Conservation (phyloP, 2,113 vertebrate species). For the Sinocyclocheilus maitianheensis region DNA sequence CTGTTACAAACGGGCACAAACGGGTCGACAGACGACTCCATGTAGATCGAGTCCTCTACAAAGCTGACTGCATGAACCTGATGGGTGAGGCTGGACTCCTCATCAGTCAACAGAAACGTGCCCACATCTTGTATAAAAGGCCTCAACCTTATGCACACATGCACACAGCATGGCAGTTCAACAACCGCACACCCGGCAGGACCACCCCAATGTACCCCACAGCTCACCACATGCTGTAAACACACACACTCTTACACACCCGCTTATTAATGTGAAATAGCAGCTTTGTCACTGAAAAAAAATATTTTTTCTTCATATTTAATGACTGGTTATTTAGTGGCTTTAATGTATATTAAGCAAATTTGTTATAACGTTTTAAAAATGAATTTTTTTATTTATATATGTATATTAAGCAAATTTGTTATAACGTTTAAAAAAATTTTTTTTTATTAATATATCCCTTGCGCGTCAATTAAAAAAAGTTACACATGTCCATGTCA, state of each 20-base stretch:
- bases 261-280: neutral
- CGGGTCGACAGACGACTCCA: slow-evolving; percentile 83
- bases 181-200: slow-evolving; percentile 41
- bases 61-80: slow-evolving; percentile 83
- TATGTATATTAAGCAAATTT: no score
- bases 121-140: slow-evolving; percentile 80
- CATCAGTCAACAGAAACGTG: slow-evolving; percentile 80
- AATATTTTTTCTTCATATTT: no score
- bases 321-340: no score
- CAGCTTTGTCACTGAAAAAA: neutral
- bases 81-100: slow-evolving; percentile 82
- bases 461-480: no score
- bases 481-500: no score
- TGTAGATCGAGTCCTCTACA: slow-evolving; percentile 87
- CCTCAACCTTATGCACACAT: slow-evolving; percentile 83
- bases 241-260: slow-evolving; percentile 40
- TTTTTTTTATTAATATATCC: no score
- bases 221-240: slow-evolving; percentile 57
- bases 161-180: slow-evolving; percentile 63
- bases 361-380: no score
- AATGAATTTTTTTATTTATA: no score
- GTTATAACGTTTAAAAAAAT: no score
- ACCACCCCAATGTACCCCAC: slow-evolving; percentile 52
- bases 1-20: slow-evolving; percentile 73
- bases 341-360: no score